These are phyloP conservation scores for Aphis craccivora DNA, from an alignment of 1,140 invertebrate species.

Conservation along the genomic window DNA sequence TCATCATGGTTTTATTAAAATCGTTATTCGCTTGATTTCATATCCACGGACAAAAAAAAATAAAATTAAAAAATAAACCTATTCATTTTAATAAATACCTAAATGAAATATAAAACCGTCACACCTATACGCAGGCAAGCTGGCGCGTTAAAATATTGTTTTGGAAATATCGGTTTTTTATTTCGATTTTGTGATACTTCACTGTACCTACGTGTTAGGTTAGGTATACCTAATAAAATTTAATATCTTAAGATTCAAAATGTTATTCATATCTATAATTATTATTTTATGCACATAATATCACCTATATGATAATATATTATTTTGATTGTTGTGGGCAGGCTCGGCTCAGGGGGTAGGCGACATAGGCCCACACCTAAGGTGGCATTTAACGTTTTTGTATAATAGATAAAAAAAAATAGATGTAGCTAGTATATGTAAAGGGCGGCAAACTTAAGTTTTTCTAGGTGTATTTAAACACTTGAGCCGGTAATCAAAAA, in stretches of 20 bases:
- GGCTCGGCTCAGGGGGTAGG: no score
- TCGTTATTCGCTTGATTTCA: not conserved
- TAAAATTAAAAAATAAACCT: not conserved
- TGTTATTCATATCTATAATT: not conserved
- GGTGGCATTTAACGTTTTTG: no score
- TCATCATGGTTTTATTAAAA: not conserved
- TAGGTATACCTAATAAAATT: not conserved
- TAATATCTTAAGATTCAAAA: not conserved
- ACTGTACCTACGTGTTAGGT: no score
- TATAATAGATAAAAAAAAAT: no score
- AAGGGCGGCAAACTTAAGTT: no score
- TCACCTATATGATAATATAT: no score
- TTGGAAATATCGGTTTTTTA: not conserved
- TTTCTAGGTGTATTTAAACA: no score
- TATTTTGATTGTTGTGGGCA: no score
- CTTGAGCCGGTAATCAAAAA: no score
- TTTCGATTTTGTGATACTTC: not conserved
- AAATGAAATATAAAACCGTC: not conserved
- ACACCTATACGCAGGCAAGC: not conserved
- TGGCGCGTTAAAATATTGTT: not conserved
- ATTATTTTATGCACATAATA: not conserved
- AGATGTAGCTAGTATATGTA: no score
- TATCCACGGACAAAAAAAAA: not conserved
- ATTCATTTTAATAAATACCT: not conserved
- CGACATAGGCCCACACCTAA: no score